Evolutionary conservation across 2,888 invertebrate species (phyloP).

Genomic region (Folsomia candida): DNA sequence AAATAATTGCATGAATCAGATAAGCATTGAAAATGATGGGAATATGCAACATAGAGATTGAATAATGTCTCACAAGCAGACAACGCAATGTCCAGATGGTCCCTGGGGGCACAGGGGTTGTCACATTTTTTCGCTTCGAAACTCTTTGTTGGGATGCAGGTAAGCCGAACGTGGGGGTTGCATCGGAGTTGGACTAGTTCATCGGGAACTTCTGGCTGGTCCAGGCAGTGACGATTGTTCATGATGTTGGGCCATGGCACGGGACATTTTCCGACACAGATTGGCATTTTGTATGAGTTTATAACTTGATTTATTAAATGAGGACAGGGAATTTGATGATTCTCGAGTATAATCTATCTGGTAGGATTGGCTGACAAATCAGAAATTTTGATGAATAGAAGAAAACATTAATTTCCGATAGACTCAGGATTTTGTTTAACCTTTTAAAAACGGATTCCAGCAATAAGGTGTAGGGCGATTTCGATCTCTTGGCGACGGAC

Average conservation of each 20-base stretch:
- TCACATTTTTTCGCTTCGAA: conserved; percentile 38
- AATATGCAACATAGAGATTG: neutral
- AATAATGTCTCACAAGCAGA: conserved; percentile 31
- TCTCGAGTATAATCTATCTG: no score
- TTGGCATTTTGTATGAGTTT: conserved; percentile 37
- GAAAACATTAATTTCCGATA: no score
- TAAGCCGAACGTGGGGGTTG: conserved; percentile 37
- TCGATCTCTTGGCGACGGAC: no score
- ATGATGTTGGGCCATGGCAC: conserved; percentile 38
- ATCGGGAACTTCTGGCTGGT: conserved; percentile 26
- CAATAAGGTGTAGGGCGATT: no score
- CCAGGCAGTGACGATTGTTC: conserved; percentile 35
- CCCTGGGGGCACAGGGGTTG: conserved; percentile 45
- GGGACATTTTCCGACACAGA: conserved; percentile 33
- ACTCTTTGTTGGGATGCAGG: conserved; percentile 39
- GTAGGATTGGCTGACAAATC: no score
- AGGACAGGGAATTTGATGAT: no score
- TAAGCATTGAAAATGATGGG: conserved; percentile 24
- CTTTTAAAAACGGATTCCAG: no score
- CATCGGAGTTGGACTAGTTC: conserved; percentile 38
- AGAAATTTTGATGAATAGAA: no score
- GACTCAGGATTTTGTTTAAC: no score
- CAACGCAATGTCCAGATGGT: conserved; percentile 43
- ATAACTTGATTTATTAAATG: no score
- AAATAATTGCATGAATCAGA: conserved; percentile 37